These are phyloP conservation scores for Physella acuta DNA, from an alignment of 1,140 invertebrate genomes.

Conservation along the genomic window DNA sequence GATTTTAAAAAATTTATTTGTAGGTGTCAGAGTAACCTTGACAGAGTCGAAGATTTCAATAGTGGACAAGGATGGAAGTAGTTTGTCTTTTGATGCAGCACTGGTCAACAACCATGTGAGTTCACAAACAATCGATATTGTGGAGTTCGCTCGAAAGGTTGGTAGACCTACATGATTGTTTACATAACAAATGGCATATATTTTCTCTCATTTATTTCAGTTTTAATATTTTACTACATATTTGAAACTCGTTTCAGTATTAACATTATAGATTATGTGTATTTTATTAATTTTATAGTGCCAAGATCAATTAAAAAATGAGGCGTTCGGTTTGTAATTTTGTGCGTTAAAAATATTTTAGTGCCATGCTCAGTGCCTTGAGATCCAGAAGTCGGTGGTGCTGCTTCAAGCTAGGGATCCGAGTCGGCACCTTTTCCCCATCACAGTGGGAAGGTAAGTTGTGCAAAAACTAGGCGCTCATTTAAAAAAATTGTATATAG, in stretches of 20 bases:
- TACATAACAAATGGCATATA: not conserved
- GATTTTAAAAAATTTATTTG: not conserved
- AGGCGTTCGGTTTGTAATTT: not conserved
- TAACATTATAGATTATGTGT: not conserved
- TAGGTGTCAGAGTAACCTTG: not conserved
- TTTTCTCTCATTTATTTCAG: not conserved
- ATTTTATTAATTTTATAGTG: not conserved
- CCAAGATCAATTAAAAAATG: not conserved
- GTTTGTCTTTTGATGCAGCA: not conserved
- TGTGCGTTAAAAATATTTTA: not conserved
- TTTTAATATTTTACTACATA: not conserved
- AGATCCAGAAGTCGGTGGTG: slow-evolving; percentile 4
- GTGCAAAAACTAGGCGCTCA: no score
- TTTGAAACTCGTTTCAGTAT: not conserved
- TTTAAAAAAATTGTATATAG: no score
- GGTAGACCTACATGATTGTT: no score
- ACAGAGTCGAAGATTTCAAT: not conserved
- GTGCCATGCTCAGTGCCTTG: slow-evolving; percentile 4
- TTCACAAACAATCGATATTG: not conserved
- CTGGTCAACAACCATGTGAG: not conserved
- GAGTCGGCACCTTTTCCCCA: not conserved
- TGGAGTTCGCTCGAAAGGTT: slow-evolving; percentile 13
- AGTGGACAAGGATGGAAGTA: not conserved
- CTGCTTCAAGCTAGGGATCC: not conserved
- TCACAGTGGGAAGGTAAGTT: slow-evolving; percentile 10